Evolutionary conservation across 2,113 vertebrate species (phyloP).

Genomic region (Paramormyrops kingsleyae): DNA sequence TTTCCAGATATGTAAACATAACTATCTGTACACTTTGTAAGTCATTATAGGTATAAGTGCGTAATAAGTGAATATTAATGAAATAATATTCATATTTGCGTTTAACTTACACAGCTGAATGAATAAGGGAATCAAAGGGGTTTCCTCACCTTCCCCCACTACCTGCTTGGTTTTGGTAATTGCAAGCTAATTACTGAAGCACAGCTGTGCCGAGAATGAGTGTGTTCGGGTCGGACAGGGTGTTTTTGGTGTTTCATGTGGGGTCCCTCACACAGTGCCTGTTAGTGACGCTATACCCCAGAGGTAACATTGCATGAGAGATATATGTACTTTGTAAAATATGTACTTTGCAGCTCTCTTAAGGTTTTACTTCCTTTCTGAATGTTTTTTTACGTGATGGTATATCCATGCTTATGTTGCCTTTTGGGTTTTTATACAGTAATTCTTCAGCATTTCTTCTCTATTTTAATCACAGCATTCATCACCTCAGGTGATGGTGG

Average conservation of each 20-base stretch:
- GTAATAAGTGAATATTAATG: neutral
- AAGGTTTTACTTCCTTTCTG: neutral
- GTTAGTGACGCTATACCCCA: neutral
- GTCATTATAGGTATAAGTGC: neutral
- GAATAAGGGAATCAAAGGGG: neutral
- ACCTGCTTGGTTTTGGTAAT: neutral
- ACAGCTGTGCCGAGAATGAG: neutral
- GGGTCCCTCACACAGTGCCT: neutral
- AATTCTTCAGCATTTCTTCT: neutral
- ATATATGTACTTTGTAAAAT: neutral
- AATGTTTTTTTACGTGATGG: neutral
- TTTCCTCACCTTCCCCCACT: neutral
- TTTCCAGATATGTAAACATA: neutral
- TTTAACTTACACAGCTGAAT: conserved; percentile 1
- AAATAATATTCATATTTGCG: neutral
- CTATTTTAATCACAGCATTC: neutral
- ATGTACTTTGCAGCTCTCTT: neutral
- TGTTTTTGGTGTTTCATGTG: neutral
- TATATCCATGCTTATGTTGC: neutral
- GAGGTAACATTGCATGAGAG: neutral
- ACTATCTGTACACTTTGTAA: neutral
- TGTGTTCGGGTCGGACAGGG: neutral
- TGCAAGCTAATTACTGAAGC: neutral
- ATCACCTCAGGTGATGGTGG: neutral
- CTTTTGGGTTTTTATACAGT: neutral